A percentile compares a stretch with the other conserved stretches of the same genome.
Evolutionary conservation across 2,797 vertebrate species (phyloP).

Genomic region (Macropus fuliginosus): DNA sequence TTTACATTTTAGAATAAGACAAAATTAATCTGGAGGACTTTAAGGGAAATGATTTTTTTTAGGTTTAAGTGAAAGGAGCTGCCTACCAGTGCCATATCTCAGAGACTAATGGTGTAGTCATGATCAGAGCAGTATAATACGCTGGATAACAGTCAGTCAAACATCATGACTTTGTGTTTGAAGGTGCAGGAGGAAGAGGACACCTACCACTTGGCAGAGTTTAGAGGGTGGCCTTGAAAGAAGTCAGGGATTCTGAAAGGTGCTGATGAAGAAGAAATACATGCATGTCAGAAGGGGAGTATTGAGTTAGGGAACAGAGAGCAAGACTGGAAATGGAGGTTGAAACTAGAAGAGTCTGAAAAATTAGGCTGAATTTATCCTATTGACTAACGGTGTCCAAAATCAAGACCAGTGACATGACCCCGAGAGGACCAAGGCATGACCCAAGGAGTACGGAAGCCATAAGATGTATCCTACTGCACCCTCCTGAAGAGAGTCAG

Average conservation of each 20-base stretch:
- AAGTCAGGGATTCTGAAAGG: neutral
- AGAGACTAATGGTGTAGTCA: neutral
- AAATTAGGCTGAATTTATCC: too few species aligned
- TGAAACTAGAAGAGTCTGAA: too few species aligned
- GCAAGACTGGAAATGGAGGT: too few species aligned
- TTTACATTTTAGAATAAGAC: neutral
- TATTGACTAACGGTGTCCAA: too few species aligned
- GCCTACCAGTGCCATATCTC: neutral
- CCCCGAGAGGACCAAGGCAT: too few species aligned
- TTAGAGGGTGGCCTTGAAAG: neutral
- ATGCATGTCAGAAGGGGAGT: neutral
- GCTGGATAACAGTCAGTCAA: neutral
- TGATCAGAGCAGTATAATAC: neutral
- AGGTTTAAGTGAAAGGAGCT: neutral
- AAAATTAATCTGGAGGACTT: neutral
- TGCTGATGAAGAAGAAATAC: too few species aligned
- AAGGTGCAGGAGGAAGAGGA: neutral
- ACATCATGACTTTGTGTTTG: neutral
- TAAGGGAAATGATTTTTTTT: neutral
- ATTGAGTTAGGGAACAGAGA: too few species aligned
- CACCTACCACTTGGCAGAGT: neutral
- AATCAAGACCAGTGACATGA: too few species aligned
- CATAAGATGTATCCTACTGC: too few species aligned
- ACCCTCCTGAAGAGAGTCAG: too few species aligned
- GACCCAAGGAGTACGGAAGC: too few species aligned